Evolutionary conservation across 2,888 invertebrate species (phyloP).

Genomic region (Atherix ibis): DNA sequence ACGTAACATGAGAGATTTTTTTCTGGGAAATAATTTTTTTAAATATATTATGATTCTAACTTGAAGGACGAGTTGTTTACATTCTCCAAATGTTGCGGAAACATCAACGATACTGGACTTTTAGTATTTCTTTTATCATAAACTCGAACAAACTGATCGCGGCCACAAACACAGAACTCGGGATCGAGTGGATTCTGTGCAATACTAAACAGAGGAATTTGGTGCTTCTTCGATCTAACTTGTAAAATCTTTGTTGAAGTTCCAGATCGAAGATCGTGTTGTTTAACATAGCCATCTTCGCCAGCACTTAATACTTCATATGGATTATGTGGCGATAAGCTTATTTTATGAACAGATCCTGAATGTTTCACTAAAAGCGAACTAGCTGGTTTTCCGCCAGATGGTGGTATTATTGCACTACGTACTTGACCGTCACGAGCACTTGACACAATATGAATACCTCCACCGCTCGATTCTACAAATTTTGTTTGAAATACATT

Average conservation of each 20-base stretch:
- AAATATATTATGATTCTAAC: no score
- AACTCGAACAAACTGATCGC: conserved; percentile 60
- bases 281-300: conserved; percentile 70
- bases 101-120: conserved; percentile 42
- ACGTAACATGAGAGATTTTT: conserved; percentile 78
- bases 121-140: conserved; percentile 51
- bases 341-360: conserved; percentile 73
- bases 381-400: conserved; percentile 29
- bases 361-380: conserved; percentile 50
- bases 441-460: conserved; percentile 73
- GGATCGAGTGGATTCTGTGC: conserved; percentile 64
- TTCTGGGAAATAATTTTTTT: no score
- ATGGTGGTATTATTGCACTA: conserved; percentile 40
- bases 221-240: conserved; percentile 39
- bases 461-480: conserved; percentile 52
- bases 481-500: conserved; percentile 90
- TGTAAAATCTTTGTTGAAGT: conserved; percentile 33
- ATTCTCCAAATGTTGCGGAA: conserved; percentile 33
- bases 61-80: no score
- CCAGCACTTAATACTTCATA: conserved; percentile 71
- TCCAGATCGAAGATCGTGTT: conserved; percentile 59
- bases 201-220: conserved; percentile 75
- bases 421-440: conserved; percentile 78
- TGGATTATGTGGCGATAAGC: conserved; percentile 57
- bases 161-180: conserved; percentile 72